These are phyloP conservation scores for Lordiphosa stackelbergi DNA, from an alignment of 1,140 invertebrate species.

Conservation along the genomic window DNA sequence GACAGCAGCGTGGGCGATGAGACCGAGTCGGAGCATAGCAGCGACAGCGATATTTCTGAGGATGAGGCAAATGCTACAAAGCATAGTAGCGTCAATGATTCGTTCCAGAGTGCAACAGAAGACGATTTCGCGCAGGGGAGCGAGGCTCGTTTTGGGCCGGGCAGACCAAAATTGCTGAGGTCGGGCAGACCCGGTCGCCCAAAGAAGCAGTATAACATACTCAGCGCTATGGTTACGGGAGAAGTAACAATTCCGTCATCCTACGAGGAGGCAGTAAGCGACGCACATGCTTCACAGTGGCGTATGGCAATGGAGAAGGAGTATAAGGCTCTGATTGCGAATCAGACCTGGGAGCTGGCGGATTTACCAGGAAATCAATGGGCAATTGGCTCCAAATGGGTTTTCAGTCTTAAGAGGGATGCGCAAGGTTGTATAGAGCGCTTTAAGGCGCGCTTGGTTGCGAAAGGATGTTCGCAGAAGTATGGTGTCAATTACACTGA, in stretches of 20 bases:
- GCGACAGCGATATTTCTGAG: too few relatives aligned
- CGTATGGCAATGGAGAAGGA: not conserved
- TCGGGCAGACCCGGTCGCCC: conserved; percentile 1
- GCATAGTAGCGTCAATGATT: too few relatives aligned
- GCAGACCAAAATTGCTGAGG: not conserved
- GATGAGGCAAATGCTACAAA: too few relatives aligned
- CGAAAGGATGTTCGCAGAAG: conserved; percentile 58
- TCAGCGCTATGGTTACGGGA: not conserved
- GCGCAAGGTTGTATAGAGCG: not conserved
- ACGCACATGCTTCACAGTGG: not conserved
- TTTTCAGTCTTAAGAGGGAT: not conserved
- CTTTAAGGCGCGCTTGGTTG: conserved; percentile 76
- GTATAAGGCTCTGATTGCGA: not conserved
- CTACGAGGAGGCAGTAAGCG: not conserved
- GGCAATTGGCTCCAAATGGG: not conserved
- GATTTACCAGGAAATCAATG: not conserved
- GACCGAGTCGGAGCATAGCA: too few relatives aligned
- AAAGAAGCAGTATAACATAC: too few relatives aligned
- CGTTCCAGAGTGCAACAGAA: too few relatives aligned
- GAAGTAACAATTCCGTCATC: not conserved
- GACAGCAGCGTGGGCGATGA: too few relatives aligned
- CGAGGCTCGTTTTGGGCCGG: too few relatives aligned
- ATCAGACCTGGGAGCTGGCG: not conserved
- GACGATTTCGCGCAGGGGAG: too few relatives aligned
- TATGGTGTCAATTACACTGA: conserved; percentile 71